Conservation (phyloP, 2,888 invertebrate genomes). For the Masnerella sp. region DNA sequence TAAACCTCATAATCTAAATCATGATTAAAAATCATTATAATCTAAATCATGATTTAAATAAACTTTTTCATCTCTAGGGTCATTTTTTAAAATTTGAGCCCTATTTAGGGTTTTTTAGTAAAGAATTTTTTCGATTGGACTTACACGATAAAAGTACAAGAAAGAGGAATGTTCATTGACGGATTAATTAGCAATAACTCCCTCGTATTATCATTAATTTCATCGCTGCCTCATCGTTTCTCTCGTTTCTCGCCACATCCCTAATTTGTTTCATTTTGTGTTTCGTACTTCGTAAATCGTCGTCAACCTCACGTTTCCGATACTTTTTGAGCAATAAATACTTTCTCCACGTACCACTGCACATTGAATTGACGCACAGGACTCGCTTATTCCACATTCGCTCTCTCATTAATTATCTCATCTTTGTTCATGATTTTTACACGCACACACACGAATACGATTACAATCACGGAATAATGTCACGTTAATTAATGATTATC, state of each 20-base stretch:
- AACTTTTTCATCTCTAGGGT: no score
- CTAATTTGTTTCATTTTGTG: constrained; percentile 53
- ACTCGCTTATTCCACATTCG: constrained; percentile 64
- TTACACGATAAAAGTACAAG: constrained; percentile 49
- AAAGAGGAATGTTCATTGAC: constrained; percentile 59
- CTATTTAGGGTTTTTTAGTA: constrained; percentile 1
- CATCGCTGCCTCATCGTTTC: constrained; percentile 58
- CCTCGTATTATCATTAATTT: constrained; percentile 59
- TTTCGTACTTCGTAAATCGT: constrained; percentile 58
- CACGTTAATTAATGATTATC: constrained; percentile 77
- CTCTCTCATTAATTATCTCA: constrained; percentile 24
- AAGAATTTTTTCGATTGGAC: constrained; percentile 30
- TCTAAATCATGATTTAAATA: no score
- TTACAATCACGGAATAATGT: constrained; percentile 71
- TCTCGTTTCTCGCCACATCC: constrained; percentile 59
- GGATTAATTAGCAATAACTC: constrained; percentile 58
- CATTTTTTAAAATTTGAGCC: no score
- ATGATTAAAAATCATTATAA: no score
- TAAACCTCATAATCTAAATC: no score
- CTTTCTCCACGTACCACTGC: constrained; percentile 77
- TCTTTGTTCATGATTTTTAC: constrained; percentile 54
- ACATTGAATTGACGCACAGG: constrained; percentile 78
- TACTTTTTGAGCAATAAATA: constrained; percentile 77
- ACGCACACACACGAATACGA: constrained; percentile 68
- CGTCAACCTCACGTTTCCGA: constrained; percentile 66